phyloP scores from a whole-genome alignment of 2,113 vertebrate genomes.

The Sorex araneus region DNA sequence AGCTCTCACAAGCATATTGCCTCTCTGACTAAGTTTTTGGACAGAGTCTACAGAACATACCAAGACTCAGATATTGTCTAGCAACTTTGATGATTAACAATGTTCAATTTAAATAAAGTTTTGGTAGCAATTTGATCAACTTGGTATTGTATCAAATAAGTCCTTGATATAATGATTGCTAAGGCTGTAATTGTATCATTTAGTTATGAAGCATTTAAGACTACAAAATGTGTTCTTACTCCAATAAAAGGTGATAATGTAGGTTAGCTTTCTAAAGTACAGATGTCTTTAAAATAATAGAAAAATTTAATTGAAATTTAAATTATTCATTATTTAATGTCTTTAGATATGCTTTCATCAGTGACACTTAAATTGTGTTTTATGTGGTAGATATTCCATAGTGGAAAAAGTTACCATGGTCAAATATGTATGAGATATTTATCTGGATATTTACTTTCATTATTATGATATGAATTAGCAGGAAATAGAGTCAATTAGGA shows the following conservation, averaged over 20 bases:
- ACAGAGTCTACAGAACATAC: not conserved
- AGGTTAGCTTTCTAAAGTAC: constrained; percentile 26
- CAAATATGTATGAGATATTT: not conserved
- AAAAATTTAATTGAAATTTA: constrained; percentile 26
- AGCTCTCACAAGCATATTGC: not conserved
- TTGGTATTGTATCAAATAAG: not conserved
- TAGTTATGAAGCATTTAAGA: not conserved
- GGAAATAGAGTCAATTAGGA: too few relatives aligned
- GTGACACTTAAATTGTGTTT: constrained; percentile 11
- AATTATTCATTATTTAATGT: constrained; percentile 18
- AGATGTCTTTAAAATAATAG: constrained; percentile 1
- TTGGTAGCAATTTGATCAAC: not conserved
- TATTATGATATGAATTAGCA: not conserved
- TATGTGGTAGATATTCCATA: constrained; percentile 1
- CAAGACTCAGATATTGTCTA: not conserved
- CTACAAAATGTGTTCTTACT: constrained; percentile 17
- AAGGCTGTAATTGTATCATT: not conserved
- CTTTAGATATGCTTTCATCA: not conserved
- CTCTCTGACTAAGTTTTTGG: not conserved
- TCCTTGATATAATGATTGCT: not conserved
- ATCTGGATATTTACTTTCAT: not conserved
- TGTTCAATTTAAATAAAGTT: constrained; percentile 14
- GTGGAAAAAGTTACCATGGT: not conserved
- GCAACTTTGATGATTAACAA: not conserved
- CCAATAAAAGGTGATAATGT: not conserved